These are phyloP conservation scores for Strongylocentrotus purpuratus DNA, from an alignment of 35 echinoderm and acorn worm genomes.

Conservation along the genomic window DNA sequence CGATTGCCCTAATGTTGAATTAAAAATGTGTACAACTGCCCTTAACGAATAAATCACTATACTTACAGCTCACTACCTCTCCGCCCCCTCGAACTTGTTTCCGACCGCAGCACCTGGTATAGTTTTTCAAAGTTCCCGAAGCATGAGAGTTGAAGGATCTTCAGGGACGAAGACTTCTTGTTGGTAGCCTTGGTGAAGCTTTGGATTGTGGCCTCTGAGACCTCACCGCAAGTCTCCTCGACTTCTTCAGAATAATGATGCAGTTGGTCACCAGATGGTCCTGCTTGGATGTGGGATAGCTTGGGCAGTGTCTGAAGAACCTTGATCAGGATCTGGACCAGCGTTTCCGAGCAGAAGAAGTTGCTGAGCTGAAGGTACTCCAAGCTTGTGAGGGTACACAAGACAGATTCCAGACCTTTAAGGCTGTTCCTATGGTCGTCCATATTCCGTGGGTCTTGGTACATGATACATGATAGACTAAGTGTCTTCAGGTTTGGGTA, in stretches of 20 bases:
- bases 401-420: background rate
- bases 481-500: conserved; percentile 11
- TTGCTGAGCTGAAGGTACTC: background rate
- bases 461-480: background rate
- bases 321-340: conserved; percentile 14
- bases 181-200: conserved; percentile 6
- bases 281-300: background rate
- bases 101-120: background rate
- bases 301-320: background rate
- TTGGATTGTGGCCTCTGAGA: conserved; percentile 17
- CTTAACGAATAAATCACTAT: background rate
- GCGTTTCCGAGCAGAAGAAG: conserved; percentile 12
- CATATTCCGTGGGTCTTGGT: conserved; percentile 8
- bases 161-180: conserved; percentile 23
- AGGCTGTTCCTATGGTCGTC: background rate
- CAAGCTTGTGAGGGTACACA: background rate
- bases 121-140: conserved; percentile 39
- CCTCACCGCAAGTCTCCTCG: conserved; percentile 16
- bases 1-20: too few species aligned
- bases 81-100: background rate
- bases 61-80: conserved; percentile 33
- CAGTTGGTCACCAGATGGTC: background rate
- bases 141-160: conserved; percentile 21
- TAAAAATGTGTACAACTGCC: background rate
- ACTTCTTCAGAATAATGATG: conserved; percentile 31